A percentile compares a stretch with the other conserved stretches of the same genome.
Evolutionary conservation across 2,797 vertebrate species (phyloP).

Genomic region (Bradypodion ventrale): DNA sequence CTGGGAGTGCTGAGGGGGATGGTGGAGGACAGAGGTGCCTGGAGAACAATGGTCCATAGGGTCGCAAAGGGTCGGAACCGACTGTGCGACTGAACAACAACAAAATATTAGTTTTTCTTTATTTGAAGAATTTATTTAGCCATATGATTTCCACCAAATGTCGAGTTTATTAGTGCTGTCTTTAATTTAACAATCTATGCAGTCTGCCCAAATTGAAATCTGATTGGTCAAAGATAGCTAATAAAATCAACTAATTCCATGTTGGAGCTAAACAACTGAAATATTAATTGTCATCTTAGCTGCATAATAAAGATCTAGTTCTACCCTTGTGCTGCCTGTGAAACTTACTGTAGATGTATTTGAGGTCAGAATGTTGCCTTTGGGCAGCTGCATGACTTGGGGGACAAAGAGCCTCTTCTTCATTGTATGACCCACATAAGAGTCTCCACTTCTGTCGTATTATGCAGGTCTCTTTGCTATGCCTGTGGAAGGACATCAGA

Average conservation of each 20-base stretch:
- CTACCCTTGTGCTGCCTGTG: background rate
- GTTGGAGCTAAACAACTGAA: too few relatives aligned
- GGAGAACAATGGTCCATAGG: too few relatives aligned
- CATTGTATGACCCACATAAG: constrained; percentile 1
- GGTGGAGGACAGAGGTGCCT: too few relatives aligned
- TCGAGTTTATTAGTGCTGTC: background rate
- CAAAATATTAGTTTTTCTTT: background rate
- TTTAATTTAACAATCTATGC: constrained; percentile 2
- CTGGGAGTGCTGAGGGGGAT: too few relatives aligned
- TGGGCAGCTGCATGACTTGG: constrained; percentile 21
- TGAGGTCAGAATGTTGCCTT: constrained; percentile 16
- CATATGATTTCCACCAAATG: background rate
- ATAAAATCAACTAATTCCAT: background rate
- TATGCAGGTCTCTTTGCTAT: background rate
- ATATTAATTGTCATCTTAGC: background rate
- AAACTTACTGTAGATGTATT: constrained; percentile 2
- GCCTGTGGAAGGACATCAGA: background rate
- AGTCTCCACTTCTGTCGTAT: background rate
- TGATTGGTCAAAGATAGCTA: background rate
- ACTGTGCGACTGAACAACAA: too few relatives aligned
- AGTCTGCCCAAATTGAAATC: constrained; percentile 7
- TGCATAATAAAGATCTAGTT: background rate
- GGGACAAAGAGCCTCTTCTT: background rate
- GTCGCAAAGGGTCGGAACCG: too few relatives aligned
- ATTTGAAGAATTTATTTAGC: background rate